These are phyloP conservation scores for Vesta saturnalis DNA, from an alignment of 2,888 invertebrate genomes.

Conservation along the genomic window DNA sequence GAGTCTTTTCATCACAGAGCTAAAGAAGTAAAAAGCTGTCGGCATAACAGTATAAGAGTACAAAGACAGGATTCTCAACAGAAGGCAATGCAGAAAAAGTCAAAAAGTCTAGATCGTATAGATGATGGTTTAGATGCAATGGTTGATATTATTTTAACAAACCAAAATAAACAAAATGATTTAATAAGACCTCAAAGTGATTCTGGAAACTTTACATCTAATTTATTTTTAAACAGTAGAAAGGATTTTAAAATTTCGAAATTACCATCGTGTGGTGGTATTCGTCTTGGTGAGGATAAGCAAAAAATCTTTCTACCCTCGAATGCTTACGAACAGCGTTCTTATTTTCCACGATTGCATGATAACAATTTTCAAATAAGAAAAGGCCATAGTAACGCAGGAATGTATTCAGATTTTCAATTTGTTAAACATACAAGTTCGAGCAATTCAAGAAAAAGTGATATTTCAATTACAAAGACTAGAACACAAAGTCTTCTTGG, in stretches of 20 bases:
- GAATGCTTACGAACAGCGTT: constrained; percentile 46
- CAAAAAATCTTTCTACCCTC: constrained; percentile 59
- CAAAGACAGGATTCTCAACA: constrained; percentile 26
- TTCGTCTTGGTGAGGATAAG: too few species aligned
- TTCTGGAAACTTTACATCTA: constrained; percentile 52
- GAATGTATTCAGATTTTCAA: constrained; percentile 71
- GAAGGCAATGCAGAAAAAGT: constrained; percentile 48
- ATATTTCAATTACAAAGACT: constrained; percentile 43
- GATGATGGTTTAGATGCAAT: constrained; percentile 77
- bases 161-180: constrained; percentile 41
- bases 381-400: constrained; percentile 71
- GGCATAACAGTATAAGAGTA: constrained; percentile 61
- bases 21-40: constrained; percentile 51
- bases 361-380: constrained; percentile 68
- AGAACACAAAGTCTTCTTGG: constrained; percentile 57
- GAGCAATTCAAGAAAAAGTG: constrained; percentile 55
- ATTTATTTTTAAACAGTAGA: constrained; percentile 42
- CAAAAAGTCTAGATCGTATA: constrained; percentile 82
- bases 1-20: constrained; percentile 62
- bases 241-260: constrained; percentile 39
- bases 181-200: constrained; percentile 50
- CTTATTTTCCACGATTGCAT: constrained; percentile 59
- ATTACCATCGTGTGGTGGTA: constrained; percentile 30
- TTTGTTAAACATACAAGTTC: constrained; percentile 61
- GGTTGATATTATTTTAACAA: constrained; percentile 76